Evolutionary conservation across 2,888 invertebrate species (phyloP).

Genomic region (Lasioglossum leucozonium): DNA sequence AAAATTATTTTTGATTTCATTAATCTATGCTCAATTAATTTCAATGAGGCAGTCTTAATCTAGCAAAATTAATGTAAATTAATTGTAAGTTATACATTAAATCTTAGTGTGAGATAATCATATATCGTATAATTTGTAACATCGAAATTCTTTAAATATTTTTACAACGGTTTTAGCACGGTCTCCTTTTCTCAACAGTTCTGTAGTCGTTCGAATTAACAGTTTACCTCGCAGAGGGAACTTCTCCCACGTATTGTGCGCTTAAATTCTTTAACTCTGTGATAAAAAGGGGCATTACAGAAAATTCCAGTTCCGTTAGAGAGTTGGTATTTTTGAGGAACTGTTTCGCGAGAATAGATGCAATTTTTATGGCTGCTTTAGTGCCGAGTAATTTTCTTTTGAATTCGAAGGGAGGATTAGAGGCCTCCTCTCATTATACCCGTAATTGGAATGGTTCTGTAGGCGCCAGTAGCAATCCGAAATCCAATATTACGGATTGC

Average conservation of each 20-base stretch:
- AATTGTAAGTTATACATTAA: no score
- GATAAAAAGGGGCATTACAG: not conserved
- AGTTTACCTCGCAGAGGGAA: not conserved
- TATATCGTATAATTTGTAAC: no score
- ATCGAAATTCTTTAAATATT: no score
- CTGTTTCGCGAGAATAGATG: not conserved
- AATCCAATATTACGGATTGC: constrained; percentile 6
- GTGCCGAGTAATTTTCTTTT: not conserved
- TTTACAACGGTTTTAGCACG: no score
- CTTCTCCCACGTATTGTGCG: not conserved
- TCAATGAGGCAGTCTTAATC: no score
- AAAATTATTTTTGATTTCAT: no score
- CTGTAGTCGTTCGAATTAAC: not conserved
- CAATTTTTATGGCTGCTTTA: not conserved
- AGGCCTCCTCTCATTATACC: not conserved
- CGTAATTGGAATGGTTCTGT: not conserved
- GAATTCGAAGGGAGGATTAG: not conserved
- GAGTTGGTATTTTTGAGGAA: not conserved
- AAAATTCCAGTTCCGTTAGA: not conserved
- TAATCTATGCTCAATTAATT: no score
- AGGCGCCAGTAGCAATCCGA: not conserved
- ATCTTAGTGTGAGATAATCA: no score
- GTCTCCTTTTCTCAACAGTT: not conserved
- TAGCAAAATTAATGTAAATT: no score
- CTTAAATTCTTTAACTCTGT: not conserved